These are phyloP conservation scores for Drosophila flavopinicola DNA, from an alignment of 2,888 invertebrate genomes.

Conservation along the genomic window DNA sequence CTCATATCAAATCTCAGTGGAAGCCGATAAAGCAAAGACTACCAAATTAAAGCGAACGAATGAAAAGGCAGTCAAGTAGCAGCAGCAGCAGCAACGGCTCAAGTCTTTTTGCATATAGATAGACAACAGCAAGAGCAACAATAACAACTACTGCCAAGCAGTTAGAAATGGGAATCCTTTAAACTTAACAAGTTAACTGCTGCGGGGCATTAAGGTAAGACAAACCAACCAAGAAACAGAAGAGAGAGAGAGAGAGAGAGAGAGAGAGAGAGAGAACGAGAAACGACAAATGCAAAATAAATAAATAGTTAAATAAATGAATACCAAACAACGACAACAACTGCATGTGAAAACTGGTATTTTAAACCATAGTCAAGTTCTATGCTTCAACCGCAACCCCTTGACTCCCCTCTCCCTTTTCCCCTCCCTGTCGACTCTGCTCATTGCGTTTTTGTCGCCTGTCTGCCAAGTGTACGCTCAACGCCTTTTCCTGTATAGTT, in stretches of 20 bases:
- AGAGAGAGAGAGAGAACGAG: not conserved
- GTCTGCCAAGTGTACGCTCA: conserved; percentile 43
- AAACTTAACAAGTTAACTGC: conserved; percentile 42
- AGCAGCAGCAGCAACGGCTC: conserved; percentile 11
- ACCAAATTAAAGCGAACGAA: conserved; percentile 45
- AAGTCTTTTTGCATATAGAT: conserved; percentile 14
- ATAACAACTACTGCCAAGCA: conserved; percentile 7
- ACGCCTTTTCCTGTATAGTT: conserved; percentile 50
- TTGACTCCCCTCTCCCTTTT: not conserved
- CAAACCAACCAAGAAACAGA: conserved; percentile 2
- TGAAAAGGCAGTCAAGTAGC: conserved; percentile 11
- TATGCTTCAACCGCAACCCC: conserved; percentile 1
- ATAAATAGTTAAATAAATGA: conserved; percentile 62
- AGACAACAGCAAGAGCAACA: conserved; percentile 5
- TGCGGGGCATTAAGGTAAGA: conserved; percentile 5
- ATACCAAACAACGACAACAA: conserved; percentile 24
- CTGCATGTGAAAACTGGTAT: conserved; percentile 52
- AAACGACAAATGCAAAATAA: conserved; percentile 52
- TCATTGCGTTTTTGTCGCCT: conserved; percentile 44
- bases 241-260: not conserved
- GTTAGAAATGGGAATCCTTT: conserved; percentile 40
- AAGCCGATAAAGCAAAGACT: conserved; percentile 42
- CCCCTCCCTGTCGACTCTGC: not conserved
- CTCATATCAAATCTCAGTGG: conserved; percentile 42
- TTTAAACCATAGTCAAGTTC: conserved; percentile 24